These are phyloP conservation scores for Alethe castanea DNA, from an alignment of 2,113 vertebrate genomes.

Conservation along the genomic window DNA sequence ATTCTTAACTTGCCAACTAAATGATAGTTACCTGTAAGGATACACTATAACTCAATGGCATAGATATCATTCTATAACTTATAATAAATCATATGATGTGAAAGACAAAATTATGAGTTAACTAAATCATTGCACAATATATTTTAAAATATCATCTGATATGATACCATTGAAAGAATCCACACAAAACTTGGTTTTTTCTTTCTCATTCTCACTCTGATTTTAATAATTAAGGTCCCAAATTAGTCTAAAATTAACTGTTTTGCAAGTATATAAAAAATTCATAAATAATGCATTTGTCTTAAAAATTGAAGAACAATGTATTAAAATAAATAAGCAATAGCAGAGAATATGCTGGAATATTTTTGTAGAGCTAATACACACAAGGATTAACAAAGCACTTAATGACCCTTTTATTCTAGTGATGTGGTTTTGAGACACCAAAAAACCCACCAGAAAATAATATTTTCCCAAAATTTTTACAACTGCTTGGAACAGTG, in stretches of 20 bases:
- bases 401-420: neutral
- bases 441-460: neutral
- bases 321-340: neutral
- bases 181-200: neutral
- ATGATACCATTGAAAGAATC: neutral
- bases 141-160: neutral
- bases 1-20: neutral
- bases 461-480: neutral
- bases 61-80: neutral
- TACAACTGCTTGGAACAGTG: neutral
- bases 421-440: neutral
- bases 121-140: neutral
- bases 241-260: neutral
- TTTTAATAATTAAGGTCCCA: neutral
- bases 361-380: neutral
- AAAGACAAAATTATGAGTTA: neutral
- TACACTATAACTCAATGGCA: neutral
- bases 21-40: neutral
- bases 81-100: neutral
- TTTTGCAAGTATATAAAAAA: neutral
- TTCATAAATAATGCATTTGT: neutral
- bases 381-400: neutral
- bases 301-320: neutral
- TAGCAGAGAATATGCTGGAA: neutral
- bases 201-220: neutral